Base-by-base conservation (phyloP, 2,113 vertebrate species). In the Conger conger region DNA sequence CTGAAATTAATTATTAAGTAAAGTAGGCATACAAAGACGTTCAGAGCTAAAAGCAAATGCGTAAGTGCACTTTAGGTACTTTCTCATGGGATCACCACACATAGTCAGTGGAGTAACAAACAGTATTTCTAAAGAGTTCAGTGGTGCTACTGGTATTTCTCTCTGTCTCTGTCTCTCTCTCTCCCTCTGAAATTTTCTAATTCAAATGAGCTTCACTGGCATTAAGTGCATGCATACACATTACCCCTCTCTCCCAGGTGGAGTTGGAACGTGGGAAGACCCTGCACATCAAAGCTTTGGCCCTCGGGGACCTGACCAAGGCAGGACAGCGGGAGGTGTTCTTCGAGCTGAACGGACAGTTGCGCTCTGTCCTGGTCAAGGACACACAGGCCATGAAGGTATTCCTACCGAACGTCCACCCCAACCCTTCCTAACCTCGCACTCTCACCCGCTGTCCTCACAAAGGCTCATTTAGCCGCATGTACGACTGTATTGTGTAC, bases 321-420 rank as follows among this genome's bases (percentile, higher is more conserved):
- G 94, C 96, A 0, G 97, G 97, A 42, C 97, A 98, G 94, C 95
- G 97, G 83, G 97, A 98, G 90, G 97, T 98, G 63, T 98, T 98
- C 93, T 98, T 98, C 23, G 97, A 98, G 89, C 95, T 98, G 80
- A 98, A 98, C 0, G 97, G 97, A 33, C 97, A 98, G 90, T 95
- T 98, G 86, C 94, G 97, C 77, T 98, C 97, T 35, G 96, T 98
- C 86, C 95, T 98, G 81, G 97, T 98, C 83, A 97, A 96, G 89
- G 97, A 98, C 90, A 96, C 96, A 0, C 93, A 96, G 16, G 97
- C 97, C 88, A 96, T 98, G 95, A 98, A 98, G 97, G 97, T 98
- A 91, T 83, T 30, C 1, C 23, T 37, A 63, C 57, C 20, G 23
- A 63, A 4, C 40, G 40, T n/a, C n/a, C n/a, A 68, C 42, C 2